Base-by-base conservation (phyloP, 1,140 invertebrate genomes). In the Caenorhabditis briggsae region DNA sequence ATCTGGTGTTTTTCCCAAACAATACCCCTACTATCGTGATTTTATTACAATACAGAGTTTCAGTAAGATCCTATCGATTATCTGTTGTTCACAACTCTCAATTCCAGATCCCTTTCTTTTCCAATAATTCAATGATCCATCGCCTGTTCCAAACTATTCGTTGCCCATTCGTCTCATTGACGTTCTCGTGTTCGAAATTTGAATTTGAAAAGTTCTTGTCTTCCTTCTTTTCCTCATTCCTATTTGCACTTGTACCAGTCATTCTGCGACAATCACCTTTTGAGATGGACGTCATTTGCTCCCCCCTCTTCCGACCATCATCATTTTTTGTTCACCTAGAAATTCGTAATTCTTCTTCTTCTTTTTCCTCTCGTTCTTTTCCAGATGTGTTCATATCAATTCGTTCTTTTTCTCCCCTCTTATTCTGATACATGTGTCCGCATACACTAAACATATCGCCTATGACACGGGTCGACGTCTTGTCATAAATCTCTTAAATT, bases 401-500 rank as follows among this genome's bases (percentile, higher is more conserved):
- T 78, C 9, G 23, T 61, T 61, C 59, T 25, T 61, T 14, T 61
- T 33, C 70, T 50, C 70, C 12, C 11, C 46, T 43, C 64, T 43
- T 78, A 46, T 78, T 78, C 46, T 78, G 70, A 50, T 78, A 78
- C 70, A 78, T 50, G 70, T 78, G 70, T 78, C 70, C 46, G 11
- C 70, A 46, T 50, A 50, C 50, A 78, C 70, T 53, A n/a, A 78
- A 23, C 25, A 41, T 23, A 50, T 78, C 33, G 70, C 43, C 70
- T 78, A 50, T 78, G 70, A 78, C 70, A 78, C 70, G 70, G 46
- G 70, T 78, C 25, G 58, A 59, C 58, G 20, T 20, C 46, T n/a
- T 78, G 18, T 78, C 70, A 78, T 78, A 78, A 78, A 78, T 78
- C 70, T 78, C 70, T 78, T 78, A 50, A 78, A 78, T 78, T 53